Base-by-base conservation (phyloP, 2,797 vertebrate genomes). In the Saxicola maurus region DNA sequence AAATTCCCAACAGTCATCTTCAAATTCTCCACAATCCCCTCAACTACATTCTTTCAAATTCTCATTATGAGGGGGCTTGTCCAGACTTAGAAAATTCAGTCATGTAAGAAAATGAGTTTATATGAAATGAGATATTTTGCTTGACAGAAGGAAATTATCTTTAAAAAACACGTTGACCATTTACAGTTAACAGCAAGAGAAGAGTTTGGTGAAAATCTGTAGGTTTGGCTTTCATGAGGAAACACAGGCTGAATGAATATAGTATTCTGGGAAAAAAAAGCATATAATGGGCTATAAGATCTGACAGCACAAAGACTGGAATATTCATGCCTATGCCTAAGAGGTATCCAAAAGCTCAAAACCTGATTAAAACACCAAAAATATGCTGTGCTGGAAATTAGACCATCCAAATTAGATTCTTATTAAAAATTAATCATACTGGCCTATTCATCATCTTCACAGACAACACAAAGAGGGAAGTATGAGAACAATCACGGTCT, bases 311-410 rank as follows among this genome's bases (percentile, higher is more conserved):
- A 76, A 71, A 87, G 85, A 62, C 82, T n/a, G 40, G 76, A 93
- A 87, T 83, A 87, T 76, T 89, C 74, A 91, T 64, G 61, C 49
- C 87, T 60, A 25, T 71, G 85, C 80, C 89, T 94, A 86, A 86
- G 66, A 92, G 74, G 74, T 79, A 86, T 75, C 85, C 87, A 92
- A 76, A 91, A 68, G 64, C 74, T 82, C 60, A 89, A 94, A 93
- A 94, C n/a, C 25, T 93, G 89, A 94, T 96, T 95, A 95, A 94
- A 82, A n/a, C 77, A 84, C 85, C 53, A 84, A 93, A 93, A 92
- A 92, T 91, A 79, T 0, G 20, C 89, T 64, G 38, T 73, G 79
- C 77, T 92, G 57, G 49, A 95, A 94, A 94, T 89, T 3, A 86
- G 56, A 84, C 86, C 71, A 45, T 81, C 80, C 71, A 91, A 93